Evolutionary conservation across 1,140 invertebrate genomes (phyloP), one percentile per base, ranked within the genome.

Genomic region (Anoplolepis gracilipes): DNA sequence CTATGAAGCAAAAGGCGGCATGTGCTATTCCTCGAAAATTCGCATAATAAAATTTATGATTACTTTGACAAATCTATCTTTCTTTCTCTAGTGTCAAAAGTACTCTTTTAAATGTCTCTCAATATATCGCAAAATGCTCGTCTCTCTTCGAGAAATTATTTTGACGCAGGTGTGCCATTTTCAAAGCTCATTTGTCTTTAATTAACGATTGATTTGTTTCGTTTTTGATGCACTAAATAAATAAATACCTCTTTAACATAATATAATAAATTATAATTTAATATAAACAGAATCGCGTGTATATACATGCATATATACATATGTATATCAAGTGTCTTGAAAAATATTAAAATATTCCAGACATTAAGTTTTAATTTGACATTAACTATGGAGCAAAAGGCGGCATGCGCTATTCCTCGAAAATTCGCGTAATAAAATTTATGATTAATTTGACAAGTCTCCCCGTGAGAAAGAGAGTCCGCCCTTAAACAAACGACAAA

Each of bases 401-500:
- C 7, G 28, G 72, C 72, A 5, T 4, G 22, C 11, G 72, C 8
- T 57, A 22, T 57, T 16, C 7, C n/a, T 57, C 49, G 16, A 53
- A 7, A n/a, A 53, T 0, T 53, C n/a, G n/a, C n/a, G 33, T 36
- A 36, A 22, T 2, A 57, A 57, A 49, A 49, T 36, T 77, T 36
- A 36, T 46, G 36, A 61, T 39, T 39, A 36, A 5, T 76, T 46
- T 19, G 36, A 61, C n/a, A 16, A 22, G 70, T 42, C 33, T 53
- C 13, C 28, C 2, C 10, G 1, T 19, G 55, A 39, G 39, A 62
- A n/a, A 39, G 33, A 30, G 61, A 25, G 5, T 30, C 13, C 59
- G 33, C 53, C 13, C 28, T 42, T 30, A 53, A 49, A 79, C 36
- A 73, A 19, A 75, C 36, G 19, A 67, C 22, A 67, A 79, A 79